Conservation (phyloP, 1,140 invertebrate genomes). For the Coelopa frigida region DNA sequence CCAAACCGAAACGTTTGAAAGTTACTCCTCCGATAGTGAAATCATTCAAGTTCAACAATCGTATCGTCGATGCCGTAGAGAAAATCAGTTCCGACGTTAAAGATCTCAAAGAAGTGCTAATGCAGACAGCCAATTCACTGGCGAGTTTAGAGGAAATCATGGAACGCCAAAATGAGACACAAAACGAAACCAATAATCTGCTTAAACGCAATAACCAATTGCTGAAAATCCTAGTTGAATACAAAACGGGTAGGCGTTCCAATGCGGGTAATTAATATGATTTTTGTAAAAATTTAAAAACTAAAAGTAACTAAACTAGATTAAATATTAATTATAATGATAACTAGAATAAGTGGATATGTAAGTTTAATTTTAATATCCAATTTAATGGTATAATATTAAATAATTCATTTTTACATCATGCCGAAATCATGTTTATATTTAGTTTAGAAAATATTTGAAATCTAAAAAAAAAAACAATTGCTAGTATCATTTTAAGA, state of each 20-base stretch:
- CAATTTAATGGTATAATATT: no score
- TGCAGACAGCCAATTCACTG: conserved; percentile 1
- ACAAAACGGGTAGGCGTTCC: conserved; percentile 2
- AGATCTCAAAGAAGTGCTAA: background rate
- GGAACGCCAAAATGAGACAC: conserved; percentile 6
- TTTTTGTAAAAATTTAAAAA: no score
- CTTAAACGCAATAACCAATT: conserved; percentile 6
- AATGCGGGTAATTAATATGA: background rate
- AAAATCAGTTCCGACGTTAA: conserved; percentile 1
- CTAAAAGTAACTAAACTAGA: no score
- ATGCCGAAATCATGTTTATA: no score
- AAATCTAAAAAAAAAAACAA: no score
- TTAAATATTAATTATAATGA: no score
- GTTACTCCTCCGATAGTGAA: conserved; percentile 5
- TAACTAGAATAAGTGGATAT: no score
- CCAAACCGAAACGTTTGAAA: background rate
- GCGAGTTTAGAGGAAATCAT: background rate
- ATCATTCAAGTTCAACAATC: conserved; percentile 4
- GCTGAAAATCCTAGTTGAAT: conserved; percentile 8
- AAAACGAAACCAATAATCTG: conserved; percentile 5
- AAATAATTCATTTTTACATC: no score
- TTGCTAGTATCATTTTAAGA: no score
- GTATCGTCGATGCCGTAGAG: conserved; percentile 1
- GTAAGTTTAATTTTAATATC: no score
- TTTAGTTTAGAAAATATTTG: no score